A percentile compares a stretch with the other conserved stretches of the same genome.
phyloP scores from a whole-genome alignment of 2,797 vertebrate genomes.

The Craterocephalus amniculus region DNA sequence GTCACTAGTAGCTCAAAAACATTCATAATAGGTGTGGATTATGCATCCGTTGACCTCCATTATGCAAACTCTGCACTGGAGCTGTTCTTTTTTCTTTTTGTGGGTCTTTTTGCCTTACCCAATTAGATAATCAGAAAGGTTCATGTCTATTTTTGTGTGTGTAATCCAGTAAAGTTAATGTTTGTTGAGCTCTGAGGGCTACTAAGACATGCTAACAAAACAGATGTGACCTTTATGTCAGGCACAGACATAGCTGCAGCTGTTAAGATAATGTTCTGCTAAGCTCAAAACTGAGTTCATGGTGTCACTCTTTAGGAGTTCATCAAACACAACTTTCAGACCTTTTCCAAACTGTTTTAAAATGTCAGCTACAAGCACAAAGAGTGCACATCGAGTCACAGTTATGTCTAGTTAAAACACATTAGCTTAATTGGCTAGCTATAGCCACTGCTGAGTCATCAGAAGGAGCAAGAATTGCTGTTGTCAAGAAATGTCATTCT shows the following conservation, averaged over 20 bases:
- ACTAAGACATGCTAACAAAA: not conserved
- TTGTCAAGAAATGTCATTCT: not conserved
- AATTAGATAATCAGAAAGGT: not conserved
- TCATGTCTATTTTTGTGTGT: not conserved
- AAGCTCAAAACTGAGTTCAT: too few species aligned
- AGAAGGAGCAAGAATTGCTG: not conserved
- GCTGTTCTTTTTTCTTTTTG: too few species aligned
- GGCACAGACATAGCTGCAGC: not conserved
- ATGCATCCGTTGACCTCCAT: not conserved
- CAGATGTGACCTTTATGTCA: not conserved
- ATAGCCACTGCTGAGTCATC: not conserved
- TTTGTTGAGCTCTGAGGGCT: not conserved
- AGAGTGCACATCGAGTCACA: not conserved
- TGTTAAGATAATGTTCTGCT: not conserved
- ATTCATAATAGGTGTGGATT: not conserved
- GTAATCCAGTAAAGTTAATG: too few species aligned
- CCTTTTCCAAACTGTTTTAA: not conserved
- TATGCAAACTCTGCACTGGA: too few species aligned
- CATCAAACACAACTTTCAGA: not conserved
- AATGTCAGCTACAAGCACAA: not conserved
- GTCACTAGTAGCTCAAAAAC: constrained; percentile 1
- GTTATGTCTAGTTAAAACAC: too few species aligned
- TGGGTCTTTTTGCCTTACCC: not conserved
- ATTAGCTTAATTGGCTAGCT: not conserved
- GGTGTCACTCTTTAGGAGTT: not conserved